Conservation (phyloP, 2,113 vertebrate genomes). For the Halcyon senegalensis region DNA sequence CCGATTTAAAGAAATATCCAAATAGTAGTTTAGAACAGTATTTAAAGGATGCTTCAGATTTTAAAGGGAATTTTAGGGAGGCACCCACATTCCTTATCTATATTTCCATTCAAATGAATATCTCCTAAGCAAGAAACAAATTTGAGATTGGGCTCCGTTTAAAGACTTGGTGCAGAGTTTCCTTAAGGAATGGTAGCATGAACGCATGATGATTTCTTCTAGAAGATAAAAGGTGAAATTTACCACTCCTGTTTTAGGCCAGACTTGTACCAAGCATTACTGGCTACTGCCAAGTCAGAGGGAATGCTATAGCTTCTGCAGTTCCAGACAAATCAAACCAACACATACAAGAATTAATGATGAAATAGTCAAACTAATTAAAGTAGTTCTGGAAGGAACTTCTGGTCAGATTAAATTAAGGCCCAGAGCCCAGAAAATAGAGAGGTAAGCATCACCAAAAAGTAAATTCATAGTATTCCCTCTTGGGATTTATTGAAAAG, state of each 20-base stretch:
- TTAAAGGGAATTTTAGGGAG: not conserved
- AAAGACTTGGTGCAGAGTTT: no score
- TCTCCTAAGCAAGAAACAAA: no score
- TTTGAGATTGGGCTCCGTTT: no score
- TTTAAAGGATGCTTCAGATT: not conserved
- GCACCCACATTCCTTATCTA: rapidly evolving
- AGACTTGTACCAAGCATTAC: no score
- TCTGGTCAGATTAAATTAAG: not conserved
- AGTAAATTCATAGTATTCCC: not conserved
- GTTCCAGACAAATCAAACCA: not conserved
- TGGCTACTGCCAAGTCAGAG: no score
- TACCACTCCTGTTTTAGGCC: no score
- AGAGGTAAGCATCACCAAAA: not conserved
- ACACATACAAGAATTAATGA: not conserved
- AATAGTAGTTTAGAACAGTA: not conserved
- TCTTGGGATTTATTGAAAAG: not conserved
- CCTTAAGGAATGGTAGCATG: no score
- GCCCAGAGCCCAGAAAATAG: not conserved
- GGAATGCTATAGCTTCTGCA: no score
- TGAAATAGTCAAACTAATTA: not conserved
- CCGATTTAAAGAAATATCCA: not conserved
- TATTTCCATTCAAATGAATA: not conserved
- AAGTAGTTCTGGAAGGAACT: not conserved
- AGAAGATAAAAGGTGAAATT: no score
- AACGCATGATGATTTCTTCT: no score